phyloP scores from a whole-genome alignment of 1,140 invertebrate species.

The Calliphora vicina region DNA sequence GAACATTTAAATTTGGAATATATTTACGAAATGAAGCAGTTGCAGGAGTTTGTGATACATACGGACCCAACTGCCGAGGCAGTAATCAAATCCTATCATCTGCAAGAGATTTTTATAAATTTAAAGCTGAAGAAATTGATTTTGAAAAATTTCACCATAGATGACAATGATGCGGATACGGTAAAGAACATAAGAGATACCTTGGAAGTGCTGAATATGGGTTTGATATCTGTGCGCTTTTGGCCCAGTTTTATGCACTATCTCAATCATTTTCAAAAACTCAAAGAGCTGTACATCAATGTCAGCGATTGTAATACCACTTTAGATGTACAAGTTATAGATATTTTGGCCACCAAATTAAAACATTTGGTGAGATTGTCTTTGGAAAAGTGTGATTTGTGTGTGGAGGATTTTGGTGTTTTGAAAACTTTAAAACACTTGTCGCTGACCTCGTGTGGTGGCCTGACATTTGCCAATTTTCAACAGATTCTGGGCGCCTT shows the following conservation, averaged over 20 bases:
- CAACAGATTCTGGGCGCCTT: slow-evolving; percentile 10
- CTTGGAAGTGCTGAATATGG: background rate
- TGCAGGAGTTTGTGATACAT: background rate
- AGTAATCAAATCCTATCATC: background rate
- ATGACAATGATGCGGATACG: background rate
- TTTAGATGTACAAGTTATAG: background rate
- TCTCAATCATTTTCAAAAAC: background rate
- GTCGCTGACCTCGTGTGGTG: background rate
- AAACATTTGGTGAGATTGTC: background rate
- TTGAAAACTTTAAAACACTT: background rate
- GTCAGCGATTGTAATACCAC: slow-evolving; percentile 1
- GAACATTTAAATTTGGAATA: background rate
- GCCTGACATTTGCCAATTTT: slow-evolving; percentile 11
- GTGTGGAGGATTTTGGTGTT: background rate
- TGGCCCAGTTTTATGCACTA: background rate
- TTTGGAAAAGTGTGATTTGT: background rate
- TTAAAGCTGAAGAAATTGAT: background rate
- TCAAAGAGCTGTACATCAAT: background rate
- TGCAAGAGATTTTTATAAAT: background rate
- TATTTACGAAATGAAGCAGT: background rate
- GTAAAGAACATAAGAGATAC: too few relatives aligned
- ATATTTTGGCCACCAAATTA: background rate
- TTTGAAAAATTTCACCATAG: background rate
- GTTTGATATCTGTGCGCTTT: background rate
- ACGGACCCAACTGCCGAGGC: background rate